A percentile compares a stretch with the other conserved stretches of the same genome.
These are phyloP conservation scores for Anthophora plumipes DNA, from an alignment of 2,888 invertebrate species.

Conservation along the genomic window DNA sequence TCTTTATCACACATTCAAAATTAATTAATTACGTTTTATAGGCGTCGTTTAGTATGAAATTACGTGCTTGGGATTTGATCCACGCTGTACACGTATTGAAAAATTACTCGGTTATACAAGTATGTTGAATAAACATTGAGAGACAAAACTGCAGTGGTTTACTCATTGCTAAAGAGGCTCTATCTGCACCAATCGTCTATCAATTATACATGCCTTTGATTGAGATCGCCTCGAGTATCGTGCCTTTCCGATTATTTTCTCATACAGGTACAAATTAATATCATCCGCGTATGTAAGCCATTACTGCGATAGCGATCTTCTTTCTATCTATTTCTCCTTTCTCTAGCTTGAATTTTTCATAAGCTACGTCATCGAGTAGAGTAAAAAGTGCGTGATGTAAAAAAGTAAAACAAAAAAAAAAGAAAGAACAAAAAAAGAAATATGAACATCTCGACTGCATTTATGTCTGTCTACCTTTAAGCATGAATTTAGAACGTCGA, in stretches of 20 bases:
- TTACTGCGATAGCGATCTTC: constrained; percentile 20
- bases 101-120: constrained; percentile 48
- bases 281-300: constrained; percentile 29
- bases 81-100: constrained; percentile 51
- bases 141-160: constrained; percentile 61
- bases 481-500: background rate
- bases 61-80: constrained; percentile 62
- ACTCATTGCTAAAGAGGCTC: constrained; percentile 53
- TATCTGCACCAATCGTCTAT: constrained; percentile 52
- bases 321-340: background rate
- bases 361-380: constrained; percentile 33
- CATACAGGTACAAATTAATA: constrained; percentile 50
- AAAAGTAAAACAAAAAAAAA: too few relatives aligned
- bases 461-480: constrained; percentile 26
- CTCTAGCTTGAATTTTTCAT: constrained; percentile 16
- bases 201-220: constrained; percentile 68
- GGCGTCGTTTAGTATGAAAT: constrained; percentile 18
- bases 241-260: constrained; percentile 70
- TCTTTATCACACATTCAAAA: background rate
- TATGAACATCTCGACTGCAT: constrained; percentile 7
- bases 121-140: constrained; percentile 66
- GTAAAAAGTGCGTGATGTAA: constrained; percentile 40
- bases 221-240: constrained; percentile 64
- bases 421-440: background rate
- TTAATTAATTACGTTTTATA: background rate